Evolutionary conservation across 2,797 vertebrate species (phyloP), one percentile per base, ranked within the genome.

Genomic region (Sebastolobus alascanus): DNA sequence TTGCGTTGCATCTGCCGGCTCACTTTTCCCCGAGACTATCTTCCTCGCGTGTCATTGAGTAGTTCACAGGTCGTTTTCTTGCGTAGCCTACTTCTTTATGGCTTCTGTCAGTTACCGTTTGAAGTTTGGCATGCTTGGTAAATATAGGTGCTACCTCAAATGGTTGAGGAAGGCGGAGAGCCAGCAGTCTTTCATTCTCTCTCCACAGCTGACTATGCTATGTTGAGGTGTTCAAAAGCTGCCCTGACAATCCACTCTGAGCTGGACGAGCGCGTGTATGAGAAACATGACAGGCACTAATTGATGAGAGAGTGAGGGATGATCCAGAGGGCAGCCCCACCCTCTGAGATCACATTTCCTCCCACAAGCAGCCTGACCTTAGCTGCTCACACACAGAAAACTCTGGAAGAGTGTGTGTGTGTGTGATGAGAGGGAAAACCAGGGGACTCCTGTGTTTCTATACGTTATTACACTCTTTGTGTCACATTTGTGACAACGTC

Each of bases 301-400:
- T 59, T 77, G 82, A 91, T 84, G 84, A 92, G 83, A 81, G 84
- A 82, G 85, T 68, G 90, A 86, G 89, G 12, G 35, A 74, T 86
- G 92, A 93, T 92, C 88, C 79, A 83, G 5, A 1, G 82, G 79
- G 79, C 89, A 59, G 92, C 92, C 88, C 91, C 94, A 93, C 94
- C 94, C 94, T 90, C 84, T 2, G 56, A 68, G 77, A 92, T 95
- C 92, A 88, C 11, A 83, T 95, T 94, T 94, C 94, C 82, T 90
- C 83, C 78, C 77, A 87, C 81, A 76, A 70, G 91, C 85, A 90
- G 90, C 80, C 77, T 89, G 93, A 93, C 84, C 88, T 89, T 9
- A 25, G 66, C 70, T 25, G 46, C 89, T 84, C 73, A 61, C 75
- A 73, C 68, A 69, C 52, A 68, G 74, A 91, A 86, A 80, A 90